phyloP scores from a whole-genome alignment of 2,113 vertebrate genomes.

The Prochilodus magdalenae region DNA sequence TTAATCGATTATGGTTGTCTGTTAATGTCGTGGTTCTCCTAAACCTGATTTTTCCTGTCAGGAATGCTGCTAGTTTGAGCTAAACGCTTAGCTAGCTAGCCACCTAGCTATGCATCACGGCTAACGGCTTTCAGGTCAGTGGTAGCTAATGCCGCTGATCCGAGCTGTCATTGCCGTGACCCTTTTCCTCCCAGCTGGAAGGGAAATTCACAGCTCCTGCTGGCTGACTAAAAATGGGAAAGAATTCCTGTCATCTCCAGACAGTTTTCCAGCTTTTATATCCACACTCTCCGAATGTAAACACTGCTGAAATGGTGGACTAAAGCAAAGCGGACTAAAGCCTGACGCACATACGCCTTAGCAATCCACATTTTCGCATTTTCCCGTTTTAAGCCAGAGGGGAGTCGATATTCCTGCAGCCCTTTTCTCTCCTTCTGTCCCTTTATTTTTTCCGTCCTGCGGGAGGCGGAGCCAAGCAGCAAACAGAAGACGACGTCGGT shows the following conservation, averaged over 20 bases:
- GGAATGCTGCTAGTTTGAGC: too few relatives aligned
- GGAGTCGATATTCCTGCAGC: not conserved
- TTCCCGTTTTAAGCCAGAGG: not conserved
- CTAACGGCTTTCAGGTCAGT: not conserved
- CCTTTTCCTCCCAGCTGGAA: constrained; percentile 62
- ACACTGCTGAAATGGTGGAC: constrained; percentile 35
- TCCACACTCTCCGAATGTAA: constrained; percentile 41
- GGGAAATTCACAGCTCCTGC: too few relatives aligned
- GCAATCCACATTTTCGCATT: not conserved
- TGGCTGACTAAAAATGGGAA: too few relatives aligned
- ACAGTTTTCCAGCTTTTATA: too few relatives aligned
- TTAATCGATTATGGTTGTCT: too few relatives aligned
- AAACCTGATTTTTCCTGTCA: too few relatives aligned
- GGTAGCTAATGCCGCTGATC: constrained; percentile 59
- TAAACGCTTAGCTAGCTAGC: too few relatives aligned
- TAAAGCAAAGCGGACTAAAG: not conserved
- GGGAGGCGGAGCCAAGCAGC: constrained; percentile 51
- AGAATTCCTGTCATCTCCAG: too few relatives aligned
- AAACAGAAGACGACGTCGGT: constrained; percentile 49
- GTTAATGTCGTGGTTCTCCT: too few relatives aligned
- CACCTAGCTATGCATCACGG: too few relatives aligned
- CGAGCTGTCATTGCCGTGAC: constrained; percentile 80
- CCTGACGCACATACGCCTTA: not conserved
- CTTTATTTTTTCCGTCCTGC: constrained; percentile 34
- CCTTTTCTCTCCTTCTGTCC: constrained; percentile 43